Conservation (phyloP, 2,797 vertebrate species). For the Coregonus suidteri region DNA sequence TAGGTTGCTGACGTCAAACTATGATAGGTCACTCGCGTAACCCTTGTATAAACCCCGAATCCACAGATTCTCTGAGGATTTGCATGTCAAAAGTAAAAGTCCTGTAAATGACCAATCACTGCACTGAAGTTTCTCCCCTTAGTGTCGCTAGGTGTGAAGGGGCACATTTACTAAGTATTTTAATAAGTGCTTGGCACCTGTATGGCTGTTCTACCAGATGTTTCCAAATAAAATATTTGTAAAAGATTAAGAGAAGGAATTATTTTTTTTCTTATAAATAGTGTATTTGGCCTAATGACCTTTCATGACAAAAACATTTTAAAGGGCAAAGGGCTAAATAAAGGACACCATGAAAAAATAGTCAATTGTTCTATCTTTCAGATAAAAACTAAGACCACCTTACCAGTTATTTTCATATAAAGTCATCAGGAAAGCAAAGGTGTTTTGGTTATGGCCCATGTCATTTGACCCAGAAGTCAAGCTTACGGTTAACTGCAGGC, state of each 20-base stretch:
- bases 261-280: too few species aligned
- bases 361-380: not conserved
- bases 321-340: not conserved
- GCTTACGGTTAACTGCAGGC: conserved; percentile 1
- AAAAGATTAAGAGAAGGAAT: not conserved
- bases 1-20: not conserved
- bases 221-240: not conserved
- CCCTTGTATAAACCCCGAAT: not conserved
- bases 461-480: not conserved
- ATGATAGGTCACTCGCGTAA: not conserved
- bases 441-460: too few species aligned
- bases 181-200: too few species aligned
- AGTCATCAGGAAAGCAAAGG: not conserved
- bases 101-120: not conserved
- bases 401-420: not conserved
- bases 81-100: too few species aligned
- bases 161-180: too few species aligned
- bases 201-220: not conserved
- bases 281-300: too few species aligned
- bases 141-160: too few species aligned
- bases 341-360: not conserved
- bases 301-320: not conserved
- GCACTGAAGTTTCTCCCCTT: too few species aligned
- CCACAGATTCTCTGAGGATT: too few species aligned
- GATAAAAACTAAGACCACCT: not conserved